These are phyloP conservation scores for Lates calcarifer DNA, from an alignment of 2,113 vertebrate species.

Conservation along the genomic window DNA sequence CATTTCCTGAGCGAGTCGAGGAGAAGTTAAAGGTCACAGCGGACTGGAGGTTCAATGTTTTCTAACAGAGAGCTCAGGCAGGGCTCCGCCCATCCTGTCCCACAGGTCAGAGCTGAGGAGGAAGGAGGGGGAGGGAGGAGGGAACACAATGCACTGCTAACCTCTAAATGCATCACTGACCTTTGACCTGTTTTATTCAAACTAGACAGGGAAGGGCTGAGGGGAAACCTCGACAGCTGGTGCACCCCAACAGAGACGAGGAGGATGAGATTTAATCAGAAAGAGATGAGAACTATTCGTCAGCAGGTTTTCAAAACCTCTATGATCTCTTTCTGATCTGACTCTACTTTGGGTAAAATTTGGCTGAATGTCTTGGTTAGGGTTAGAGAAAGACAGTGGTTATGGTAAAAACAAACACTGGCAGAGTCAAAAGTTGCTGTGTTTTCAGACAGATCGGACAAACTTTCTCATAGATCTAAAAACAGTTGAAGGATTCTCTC, in stretches of 20 bases:
- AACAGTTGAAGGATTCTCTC: too few relatives aligned
- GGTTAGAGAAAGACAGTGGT: too few relatives aligned
- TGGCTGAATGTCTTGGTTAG: too few relatives aligned
- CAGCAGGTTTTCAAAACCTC: too few relatives aligned
- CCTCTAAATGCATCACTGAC: slow-evolving; percentile 48
- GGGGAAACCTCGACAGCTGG: slow-evolving; percentile 34
- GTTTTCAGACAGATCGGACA: too few relatives aligned
- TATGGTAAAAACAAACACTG: too few relatives aligned
- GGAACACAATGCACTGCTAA: slow-evolving; percentile 37
- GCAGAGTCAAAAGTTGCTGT: too few relatives aligned
- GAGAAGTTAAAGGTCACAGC: slow-evolving; percentile 40
- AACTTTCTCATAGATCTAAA: too few relatives aligned
- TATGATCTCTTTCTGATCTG: too few relatives aligned
- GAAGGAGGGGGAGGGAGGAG: background rate
- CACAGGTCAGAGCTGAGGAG: slow-evolving; percentile 14
- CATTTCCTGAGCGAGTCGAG: slow-evolving; percentile 43
- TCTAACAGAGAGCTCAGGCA: background rate
- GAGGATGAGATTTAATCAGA: too few relatives aligned
- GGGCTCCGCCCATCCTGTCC: slow-evolving; percentile 69
- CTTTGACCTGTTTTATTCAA: slow-evolving; percentile 56
- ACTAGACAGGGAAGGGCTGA: background rate
- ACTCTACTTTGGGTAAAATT: too few relatives aligned
- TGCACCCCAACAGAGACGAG: background rate
- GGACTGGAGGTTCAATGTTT: slow-evolving; percentile 40
- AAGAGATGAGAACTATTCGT: too few relatives aligned